Evolutionary conservation across 2,797 vertebrate species (phyloP).

Genomic region (Gambusia yucatana): DNA sequence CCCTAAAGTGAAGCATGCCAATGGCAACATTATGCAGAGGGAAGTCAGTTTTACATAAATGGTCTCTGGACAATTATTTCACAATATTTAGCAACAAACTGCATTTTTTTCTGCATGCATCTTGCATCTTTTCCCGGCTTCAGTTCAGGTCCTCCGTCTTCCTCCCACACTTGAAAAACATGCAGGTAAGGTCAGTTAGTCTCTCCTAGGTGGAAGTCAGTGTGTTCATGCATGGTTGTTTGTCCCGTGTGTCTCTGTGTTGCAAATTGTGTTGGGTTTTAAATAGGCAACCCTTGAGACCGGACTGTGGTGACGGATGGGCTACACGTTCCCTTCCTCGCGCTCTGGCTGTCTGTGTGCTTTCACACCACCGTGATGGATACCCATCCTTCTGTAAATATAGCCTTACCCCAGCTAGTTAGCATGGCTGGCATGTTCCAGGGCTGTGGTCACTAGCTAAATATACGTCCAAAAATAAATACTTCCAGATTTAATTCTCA

Average conservation of each 20-base stretch:
- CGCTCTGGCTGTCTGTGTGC: conserved; percentile 68
- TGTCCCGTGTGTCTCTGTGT: background rate
- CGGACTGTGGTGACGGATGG: conserved; percentile 74
- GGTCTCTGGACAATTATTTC: background rate
- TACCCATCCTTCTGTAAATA: conserved; percentile 81
- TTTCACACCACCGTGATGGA: conserved; percentile 75
- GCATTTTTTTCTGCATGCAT: background rate
- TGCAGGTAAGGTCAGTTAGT: background rate
- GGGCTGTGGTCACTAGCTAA: conserved; percentile 76
- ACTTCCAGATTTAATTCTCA: conserved; percentile 78
- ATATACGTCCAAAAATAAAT: conserved; percentile 83
- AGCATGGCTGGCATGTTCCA: conserved; percentile 81
- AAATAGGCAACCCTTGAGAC: conserved; percentile 71
- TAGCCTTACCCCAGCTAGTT: conserved; percentile 82
- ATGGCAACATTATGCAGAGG: background rate
- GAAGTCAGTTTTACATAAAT: background rate
- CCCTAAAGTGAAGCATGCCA: background rate
- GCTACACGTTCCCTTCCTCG: conserved; percentile 79
- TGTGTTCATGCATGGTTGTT: background rate
- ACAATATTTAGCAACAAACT: background rate
- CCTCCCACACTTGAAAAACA: background rate
- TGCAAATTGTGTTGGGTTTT: conserved; percentile 62
- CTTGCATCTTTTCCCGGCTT: background rate
- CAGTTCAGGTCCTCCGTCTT: background rate
- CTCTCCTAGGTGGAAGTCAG: background rate